Evolutionary conservation across 2,113 vertebrate species (phyloP).

Genomic region (Syngnathus scovelli): DNA sequence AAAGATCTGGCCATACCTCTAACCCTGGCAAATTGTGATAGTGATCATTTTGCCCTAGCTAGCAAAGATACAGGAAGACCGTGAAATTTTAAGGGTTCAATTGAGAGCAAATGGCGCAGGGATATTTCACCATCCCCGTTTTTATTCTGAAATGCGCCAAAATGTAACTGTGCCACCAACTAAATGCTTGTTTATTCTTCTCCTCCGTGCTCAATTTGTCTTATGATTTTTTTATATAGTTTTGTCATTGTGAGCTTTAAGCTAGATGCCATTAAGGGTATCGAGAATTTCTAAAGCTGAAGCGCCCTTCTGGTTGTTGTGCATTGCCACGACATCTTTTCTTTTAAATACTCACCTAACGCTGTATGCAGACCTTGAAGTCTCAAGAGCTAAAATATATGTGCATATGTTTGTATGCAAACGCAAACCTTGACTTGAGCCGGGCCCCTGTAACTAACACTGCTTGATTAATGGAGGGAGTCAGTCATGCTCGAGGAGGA

Average conservation of each 20-base stretch:
- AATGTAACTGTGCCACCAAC: not conserved
- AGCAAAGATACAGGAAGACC: no score
- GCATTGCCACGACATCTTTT: not conserved
- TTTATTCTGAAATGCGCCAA: not conserved
- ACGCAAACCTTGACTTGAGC: conserved; percentile 52
- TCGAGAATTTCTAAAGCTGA: not conserved
- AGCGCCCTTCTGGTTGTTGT: not conserved
- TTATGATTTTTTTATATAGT: not conserved
- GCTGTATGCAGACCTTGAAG: conserved; percentile 44
- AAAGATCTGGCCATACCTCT: no score
- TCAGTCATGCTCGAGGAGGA: conserved; percentile 49
- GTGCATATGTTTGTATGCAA: conserved; percentile 62
- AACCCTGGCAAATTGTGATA: no score
- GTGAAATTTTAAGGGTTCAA: not conserved
- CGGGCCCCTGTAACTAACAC: conserved; percentile 50
- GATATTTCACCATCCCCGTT: not conserved
- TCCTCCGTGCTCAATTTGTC: not conserved
- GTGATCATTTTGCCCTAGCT: no score
- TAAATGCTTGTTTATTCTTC: not conserved
- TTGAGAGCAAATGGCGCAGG: not conserved
- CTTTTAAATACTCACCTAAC: conserved; percentile 9
- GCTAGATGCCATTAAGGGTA: not conserved
- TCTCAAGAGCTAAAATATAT: conserved; percentile 43
- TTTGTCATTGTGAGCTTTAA: not conserved
- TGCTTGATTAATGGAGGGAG: conserved; percentile 64